Evolutionary conservation across 2,797 vertebrate genomes (phyloP), one percentile per base, ranked within the genome.

Genomic region (Coregonus ussuriensis): DNA sequence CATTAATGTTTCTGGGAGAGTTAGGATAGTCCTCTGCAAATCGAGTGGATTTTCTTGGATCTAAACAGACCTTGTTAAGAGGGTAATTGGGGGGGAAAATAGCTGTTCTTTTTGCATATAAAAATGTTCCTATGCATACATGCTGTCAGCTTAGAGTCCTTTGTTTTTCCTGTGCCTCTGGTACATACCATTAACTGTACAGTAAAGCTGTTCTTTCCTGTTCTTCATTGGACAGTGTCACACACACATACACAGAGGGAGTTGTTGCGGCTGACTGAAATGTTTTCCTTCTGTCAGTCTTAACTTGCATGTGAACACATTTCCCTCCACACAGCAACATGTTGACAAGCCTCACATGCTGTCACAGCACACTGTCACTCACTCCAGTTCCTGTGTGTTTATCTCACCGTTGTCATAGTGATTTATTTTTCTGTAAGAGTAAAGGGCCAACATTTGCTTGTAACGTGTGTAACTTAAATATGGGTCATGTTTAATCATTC

Each of bases 1-100:
- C 78, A 79, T 74, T 83, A 84, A 91, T 89, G 84, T 92, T 89
- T 89, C 80, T 87, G 82, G 85, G 87, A 89, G 88, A 91, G 77
- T 41, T 71, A 69, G 59, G 74, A 85, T 41, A 71, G 68, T 13
- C 62, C 31, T 76, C 21, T 37, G 65, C 47, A 82, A 75, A 75
- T 74, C 75, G 9, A 77, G 73, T 51, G 0, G 0, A 78, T 79
- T 77, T 78, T 75, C 69, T 74, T 67, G 33, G 66, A 76, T 35
- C 25, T 15, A 74, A 82, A 82, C 41, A 78, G 33, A 79, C 74
- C 75, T 76, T 62, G 53, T 72, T 81, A 73, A 74, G 71, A 72
- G 13, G 41, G 70, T 31, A 31, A 71, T 87, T 75, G 76, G 66
- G 14, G 76, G 68, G 2, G 2, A 3, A 21, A 21, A 3, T 11